Evolutionary conservation across 2,888 invertebrate genomes (phyloP), one percentile per base, ranked within the genome.

Genomic region (Listrodromus nycthemerus): DNA sequence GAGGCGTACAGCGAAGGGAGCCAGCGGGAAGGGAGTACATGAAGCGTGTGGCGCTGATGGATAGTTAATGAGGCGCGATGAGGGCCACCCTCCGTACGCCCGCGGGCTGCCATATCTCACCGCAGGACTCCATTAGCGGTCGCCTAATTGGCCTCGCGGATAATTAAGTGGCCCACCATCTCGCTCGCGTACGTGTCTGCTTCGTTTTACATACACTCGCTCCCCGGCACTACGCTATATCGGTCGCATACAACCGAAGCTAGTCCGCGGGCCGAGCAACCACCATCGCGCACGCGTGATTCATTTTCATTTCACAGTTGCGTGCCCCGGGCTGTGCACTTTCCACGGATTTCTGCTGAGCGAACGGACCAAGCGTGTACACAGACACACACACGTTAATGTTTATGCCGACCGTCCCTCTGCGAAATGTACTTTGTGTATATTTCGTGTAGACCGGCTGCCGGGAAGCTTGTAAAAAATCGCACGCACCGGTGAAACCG

Each of bases 21-120:
- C 41, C 74, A 63, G 70, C 58, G 73, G 69, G 3, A 45, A 50
- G 71, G 75, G 76, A 80, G 77, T 82, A 79, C 58, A 45, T 27
- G 61, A 78, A 67, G 80, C 83, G 85, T 82, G 85, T 85, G 85
- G 85, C 83, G 83, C 85, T 88, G 87, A 88, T 88, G 87, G 87
- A 88, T 88, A 86, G 87, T 87, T 87, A 88, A 88, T 88, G 87
- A 88, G 87, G 84, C 85, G 75, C 87, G 85, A 87, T 85, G 87
- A 87, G 87, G 82, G 79, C 82, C 82, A 82, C 79, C 86, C 84
- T 61, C 78, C 67, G 82, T 73, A 82, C 80, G 65, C 70, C 71
- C 76, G 45, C 81, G 58, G 66, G 71, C 84, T 65, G 65, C 84
- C 80, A 86, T 87, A 88, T 88, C 86, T 88, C 87, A 88, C 87